Conservation (phyloP, 1,140 invertebrate genomes). For the Diachasmimorpha longicaudata region DNA sequence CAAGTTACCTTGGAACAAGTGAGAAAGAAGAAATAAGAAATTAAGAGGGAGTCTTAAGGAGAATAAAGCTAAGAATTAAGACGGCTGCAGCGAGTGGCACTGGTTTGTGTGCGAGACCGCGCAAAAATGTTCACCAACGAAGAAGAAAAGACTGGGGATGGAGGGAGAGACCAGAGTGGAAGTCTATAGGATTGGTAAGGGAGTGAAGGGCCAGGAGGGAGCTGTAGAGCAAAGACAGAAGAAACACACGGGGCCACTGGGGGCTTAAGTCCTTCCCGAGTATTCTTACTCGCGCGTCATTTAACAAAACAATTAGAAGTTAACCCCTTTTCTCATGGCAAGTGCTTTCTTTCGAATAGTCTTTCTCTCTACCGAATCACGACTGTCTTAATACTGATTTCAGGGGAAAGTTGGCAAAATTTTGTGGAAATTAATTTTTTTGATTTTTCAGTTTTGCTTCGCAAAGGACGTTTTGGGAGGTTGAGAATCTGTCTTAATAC, state of each 20-base stretch:
- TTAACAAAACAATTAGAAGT: constrained; percentile 66
- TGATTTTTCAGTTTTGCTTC: too few species aligned
- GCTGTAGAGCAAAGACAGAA: constrained; percentile 47
- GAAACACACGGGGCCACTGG: constrained; percentile 40
- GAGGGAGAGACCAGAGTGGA: constrained; percentile 23
- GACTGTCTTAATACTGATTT: background rate
- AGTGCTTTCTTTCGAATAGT: constrained; percentile 52
- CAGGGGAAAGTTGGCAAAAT: background rate
- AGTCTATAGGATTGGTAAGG: background rate
- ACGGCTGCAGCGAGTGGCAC: constrained; percentile 44
- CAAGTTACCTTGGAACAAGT: background rate
- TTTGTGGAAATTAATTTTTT: background rate
- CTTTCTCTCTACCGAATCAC: constrained; percentile 4
- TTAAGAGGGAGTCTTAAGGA: constrained; percentile 64
- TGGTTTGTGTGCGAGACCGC: constrained; percentile 24
- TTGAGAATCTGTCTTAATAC: too few species aligned
- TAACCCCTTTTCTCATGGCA: constrained; percentile 55
- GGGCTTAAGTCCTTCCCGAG: constrained; percentile 58
- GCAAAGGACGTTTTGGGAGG: too few species aligned
- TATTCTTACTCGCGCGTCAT: constrained; percentile 65
- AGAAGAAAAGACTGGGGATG: constrained; percentile 13
- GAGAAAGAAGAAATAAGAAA: constrained; percentile 61
- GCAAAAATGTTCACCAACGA: background rate
- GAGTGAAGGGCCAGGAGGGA: constrained; percentile 22
- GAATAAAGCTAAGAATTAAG: constrained; percentile 66